phyloP scores from a whole-genome alignment of 2,888 invertebrate genomes.

The Orchestes rusci region DNA sequence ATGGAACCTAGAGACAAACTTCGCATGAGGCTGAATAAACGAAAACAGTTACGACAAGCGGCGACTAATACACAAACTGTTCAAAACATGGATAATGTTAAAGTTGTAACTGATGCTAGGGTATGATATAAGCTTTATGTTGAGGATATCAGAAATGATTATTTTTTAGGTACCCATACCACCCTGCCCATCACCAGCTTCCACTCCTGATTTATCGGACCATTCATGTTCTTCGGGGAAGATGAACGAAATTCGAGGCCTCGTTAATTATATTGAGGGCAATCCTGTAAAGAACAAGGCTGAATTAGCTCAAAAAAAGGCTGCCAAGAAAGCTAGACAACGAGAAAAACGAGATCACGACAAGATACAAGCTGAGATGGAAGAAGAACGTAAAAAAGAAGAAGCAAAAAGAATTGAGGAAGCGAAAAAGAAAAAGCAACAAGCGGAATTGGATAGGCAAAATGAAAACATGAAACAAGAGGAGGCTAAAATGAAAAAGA shows the following conservation, averaged over 20 bases:
- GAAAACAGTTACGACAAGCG: conserved; percentile 31
- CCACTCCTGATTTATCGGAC: too few species aligned
- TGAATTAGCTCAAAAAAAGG: conserved; percentile 53
- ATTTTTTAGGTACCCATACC: conserved; percentile 29
- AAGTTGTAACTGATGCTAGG: conserved; percentile 20
- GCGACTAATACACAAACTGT: conserved; percentile 16
- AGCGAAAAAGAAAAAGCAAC: conserved; percentile 40
- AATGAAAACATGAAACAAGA: conserved; percentile 35
- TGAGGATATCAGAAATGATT: too few species aligned
- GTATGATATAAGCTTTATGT: conserved; percentile 10
- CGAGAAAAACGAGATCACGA: conserved; percentile 58
- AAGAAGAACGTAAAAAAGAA: conserved; percentile 29
- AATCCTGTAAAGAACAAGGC: conserved; percentile 37
- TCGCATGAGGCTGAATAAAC: conserved; percentile 38
- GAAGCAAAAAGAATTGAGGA: conserved; percentile 34
- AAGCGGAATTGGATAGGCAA: conserved; percentile 38
- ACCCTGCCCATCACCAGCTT: conserved; percentile 23
- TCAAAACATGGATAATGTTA: conserved; percentile 9
- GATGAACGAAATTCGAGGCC: conserved; percentile 37
- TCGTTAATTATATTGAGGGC: conserved; percentile 43
- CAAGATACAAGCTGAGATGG: conserved; percentile 31
- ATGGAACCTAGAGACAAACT: conserved; percentile 40
- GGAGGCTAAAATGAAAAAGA: conserved; percentile 30
- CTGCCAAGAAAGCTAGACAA: conserved; percentile 77
- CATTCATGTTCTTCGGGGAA: conserved; percentile 18